Evolutionary conservation across 1,140 invertebrate species (phyloP).

Genomic region (Aphidius gifuensis): DNA sequence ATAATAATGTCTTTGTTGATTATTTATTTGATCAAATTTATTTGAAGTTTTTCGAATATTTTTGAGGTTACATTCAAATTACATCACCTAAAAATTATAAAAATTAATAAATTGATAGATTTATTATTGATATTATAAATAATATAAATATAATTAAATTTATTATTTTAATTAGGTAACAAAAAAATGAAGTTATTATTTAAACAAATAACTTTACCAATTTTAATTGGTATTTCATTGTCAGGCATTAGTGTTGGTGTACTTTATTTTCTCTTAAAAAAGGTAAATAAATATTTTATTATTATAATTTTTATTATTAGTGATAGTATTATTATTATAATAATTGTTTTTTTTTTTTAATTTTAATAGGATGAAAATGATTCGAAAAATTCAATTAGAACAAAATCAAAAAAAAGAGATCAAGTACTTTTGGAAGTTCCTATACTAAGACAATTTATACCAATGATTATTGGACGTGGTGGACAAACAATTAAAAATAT

Average conservation of each 20-base stretch:
- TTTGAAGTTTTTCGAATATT: not conserved
- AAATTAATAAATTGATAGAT: not conserved
- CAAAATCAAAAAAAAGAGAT: constrained; percentile 10
- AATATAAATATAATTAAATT: not conserved
- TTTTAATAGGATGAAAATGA: not conserved
- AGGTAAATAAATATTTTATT: constrained; percentile 32
- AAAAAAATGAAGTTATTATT: constrained; percentile 33
- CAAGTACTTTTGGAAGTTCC: constrained; percentile 38
- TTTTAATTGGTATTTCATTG: constrained; percentile 47
- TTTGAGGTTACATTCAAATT: constrained; percentile 26
- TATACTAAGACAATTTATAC: constrained; percentile 53
- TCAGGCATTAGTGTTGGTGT: constrained; percentile 49
- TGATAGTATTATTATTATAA: not conserved
- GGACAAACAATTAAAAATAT: constrained; percentile 70
- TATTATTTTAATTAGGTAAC: not conserved
- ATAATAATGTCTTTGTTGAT: not conserved
- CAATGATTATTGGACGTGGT: constrained; percentile 61
- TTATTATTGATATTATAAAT: not conserved
- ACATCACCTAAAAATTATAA: not conserved
- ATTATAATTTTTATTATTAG: not conserved
- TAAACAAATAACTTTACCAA: constrained; percentile 32
- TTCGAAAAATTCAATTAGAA: not conserved
- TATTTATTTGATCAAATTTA: no score
- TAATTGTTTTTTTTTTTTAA: not conserved
- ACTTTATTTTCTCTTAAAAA: constrained; percentile 49